phyloP scores from a whole-genome alignment of 2,888 invertebrate genomes.

The Amphipoea oculea region DNA sequence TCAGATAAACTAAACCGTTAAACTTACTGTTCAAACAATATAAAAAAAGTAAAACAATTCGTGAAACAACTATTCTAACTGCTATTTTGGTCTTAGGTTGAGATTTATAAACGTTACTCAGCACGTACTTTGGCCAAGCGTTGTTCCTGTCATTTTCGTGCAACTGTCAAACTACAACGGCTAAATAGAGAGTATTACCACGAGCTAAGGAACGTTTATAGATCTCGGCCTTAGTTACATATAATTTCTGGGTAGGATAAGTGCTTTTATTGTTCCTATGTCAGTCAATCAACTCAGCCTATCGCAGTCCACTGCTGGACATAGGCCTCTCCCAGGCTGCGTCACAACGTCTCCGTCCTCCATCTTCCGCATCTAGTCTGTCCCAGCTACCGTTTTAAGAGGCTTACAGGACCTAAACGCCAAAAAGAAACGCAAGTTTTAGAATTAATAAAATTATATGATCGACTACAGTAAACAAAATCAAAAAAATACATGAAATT shows the following conservation, averaged over 20 bases:
- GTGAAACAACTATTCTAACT: conserved; percentile 10
- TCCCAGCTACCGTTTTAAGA: not conserved
- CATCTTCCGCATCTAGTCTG: not conserved
- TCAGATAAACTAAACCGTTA: conserved; percentile 52
- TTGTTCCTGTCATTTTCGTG: not conserved
- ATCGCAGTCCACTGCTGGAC: not conserved
- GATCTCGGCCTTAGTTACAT: not conserved
- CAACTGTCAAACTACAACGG: not conserved
- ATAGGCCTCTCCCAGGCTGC: not conserved
- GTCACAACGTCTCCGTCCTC: too few relatives aligned
- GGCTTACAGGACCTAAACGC: too few relatives aligned
- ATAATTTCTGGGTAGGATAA: not conserved
- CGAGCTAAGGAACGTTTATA: not conserved
- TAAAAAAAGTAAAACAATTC: conserved; percentile 49
- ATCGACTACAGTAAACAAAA: too few relatives aligned
- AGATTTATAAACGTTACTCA: not conserved
- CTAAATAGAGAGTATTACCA: not conserved
- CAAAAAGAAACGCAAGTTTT: too few relatives aligned
- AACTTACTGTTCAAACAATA: conserved; percentile 36
- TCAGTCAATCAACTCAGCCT: too few relatives aligned
- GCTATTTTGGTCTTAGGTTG: not conserved
- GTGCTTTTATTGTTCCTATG: not conserved
- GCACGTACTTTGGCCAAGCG: not conserved
- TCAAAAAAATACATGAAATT: too few relatives aligned
- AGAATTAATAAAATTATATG: too few relatives aligned